Evolutionary conservation across 2,888 invertebrate species (phyloP), one percentile per base, ranked within the genome.

Genomic region (Epistrophe eligans): DNA sequence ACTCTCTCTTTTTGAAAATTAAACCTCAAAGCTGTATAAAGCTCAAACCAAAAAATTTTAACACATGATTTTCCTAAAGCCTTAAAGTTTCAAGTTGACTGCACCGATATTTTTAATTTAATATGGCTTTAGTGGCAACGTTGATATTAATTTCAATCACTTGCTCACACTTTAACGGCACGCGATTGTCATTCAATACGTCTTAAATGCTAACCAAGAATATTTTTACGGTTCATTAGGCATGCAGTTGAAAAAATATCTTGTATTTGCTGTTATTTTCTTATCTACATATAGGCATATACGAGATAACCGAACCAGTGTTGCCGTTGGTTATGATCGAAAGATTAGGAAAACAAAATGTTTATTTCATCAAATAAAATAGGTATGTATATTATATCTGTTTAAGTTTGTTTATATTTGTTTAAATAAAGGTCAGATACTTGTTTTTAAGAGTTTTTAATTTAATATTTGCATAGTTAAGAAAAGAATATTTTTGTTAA

Each of bases 131-230:
- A 60, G 9, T 2, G 15, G 3, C 28, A 48, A 19, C 81, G 70
- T 24, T 24, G 24, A 24, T 60, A 45, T 60, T 7, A 52, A 45
- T 66, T 45, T 52, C 32, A 67, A 52, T 57, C 40, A 24, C 50
- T 17, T 52, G 45, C 43, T 13, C 2, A 17, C 58, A 24, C n/a
- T 24, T 4, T 52, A 45, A 66, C 11, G 77, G 43, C 73, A 85
- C 85, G 77, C 81, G 73, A 73, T 43, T 50, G 62, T 50, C 11
- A 84, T 67, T 81, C 32, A 64, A 84, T 84, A 84, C 58, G 60
- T 81, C 52, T 60, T 76, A 9, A 38, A 60, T 11, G 38, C 40
- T 70, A 43, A 24, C 57, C 10, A 35, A 48, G 7, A 24, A 48
- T 40, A 3, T 35, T n/a, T 76, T 70, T 38, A 71, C 13, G 66